phyloP scores from a whole-genome alignment of 1,140 invertebrate genomes.

The Cyclina sinensis region DNA sequence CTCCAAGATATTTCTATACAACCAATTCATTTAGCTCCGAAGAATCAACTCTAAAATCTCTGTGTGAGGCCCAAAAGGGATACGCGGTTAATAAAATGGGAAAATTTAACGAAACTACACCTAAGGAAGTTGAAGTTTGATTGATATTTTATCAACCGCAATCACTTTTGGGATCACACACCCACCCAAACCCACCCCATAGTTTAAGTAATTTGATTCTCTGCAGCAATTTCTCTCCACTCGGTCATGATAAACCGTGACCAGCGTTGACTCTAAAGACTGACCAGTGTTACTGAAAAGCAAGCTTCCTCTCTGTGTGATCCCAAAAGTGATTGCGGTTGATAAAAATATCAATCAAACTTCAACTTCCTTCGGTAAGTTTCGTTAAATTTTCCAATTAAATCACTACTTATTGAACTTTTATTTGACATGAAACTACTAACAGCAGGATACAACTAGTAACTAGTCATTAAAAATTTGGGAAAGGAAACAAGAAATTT shows the following conservation, averaged over 20 bases:
- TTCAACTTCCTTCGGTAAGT: constrained; percentile 13
- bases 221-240: too few species aligned
- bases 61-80: background rate
- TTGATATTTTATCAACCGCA: background rate
- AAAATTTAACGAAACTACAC: constrained; percentile 24
- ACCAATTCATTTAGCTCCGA: background rate
- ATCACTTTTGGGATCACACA: background rate
- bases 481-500: too few species aligned
- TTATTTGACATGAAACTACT: too few species aligned
- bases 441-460: too few species aligned
- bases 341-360: constrained; percentile 6
- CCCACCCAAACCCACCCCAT: too few species aligned
- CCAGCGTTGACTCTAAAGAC: too few species aligned
- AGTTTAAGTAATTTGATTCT: too few species aligned
- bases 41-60: constrained; percentile 40
- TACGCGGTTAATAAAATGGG: constrained; percentile 2
- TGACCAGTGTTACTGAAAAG: too few species aligned
- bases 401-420: too few species aligned
- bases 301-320: too few species aligned
- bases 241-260: too few species aligned
- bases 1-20: background rate
- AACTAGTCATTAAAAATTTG: too few species aligned
- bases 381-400: constrained; percentile 15
- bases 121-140: constrained; percentile 23
- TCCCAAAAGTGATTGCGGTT: background rate